phyloP scores from a whole-genome alignment of 2,113 vertebrate species.

The Hydrolagus affinis region DNA sequence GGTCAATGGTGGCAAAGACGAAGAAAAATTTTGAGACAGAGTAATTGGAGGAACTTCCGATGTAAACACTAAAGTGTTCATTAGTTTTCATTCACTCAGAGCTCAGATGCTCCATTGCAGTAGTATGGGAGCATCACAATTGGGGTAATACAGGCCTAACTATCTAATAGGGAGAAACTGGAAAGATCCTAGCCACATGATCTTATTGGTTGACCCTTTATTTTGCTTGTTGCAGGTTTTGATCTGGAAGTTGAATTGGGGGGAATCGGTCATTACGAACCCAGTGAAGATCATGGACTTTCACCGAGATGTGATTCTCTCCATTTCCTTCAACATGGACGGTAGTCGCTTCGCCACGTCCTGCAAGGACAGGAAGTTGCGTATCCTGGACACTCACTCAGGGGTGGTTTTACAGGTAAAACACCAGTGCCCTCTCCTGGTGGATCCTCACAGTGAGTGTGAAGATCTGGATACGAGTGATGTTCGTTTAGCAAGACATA shows the following conservation, averaged over 20 bases:
- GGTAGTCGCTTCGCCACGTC: constrained; percentile 78
- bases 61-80: too few species aligned
- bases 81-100: too few species aligned
- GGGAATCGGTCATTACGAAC: constrained; percentile 57
- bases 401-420: constrained; percentile 64
- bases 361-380: constrained; percentile 78
- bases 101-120: too few species aligned
- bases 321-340: constrained; percentile 83
- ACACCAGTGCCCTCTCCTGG: not conserved
- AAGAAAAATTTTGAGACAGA: too few species aligned
- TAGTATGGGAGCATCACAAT: too few species aligned
- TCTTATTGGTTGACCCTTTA: not conserved
- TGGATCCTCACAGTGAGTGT: not conserved
- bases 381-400: constrained; percentile 67
- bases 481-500: too few species aligned
- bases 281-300: constrained; percentile 65
- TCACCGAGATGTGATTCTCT: constrained; percentile 77
- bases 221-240: constrained; percentile 60
- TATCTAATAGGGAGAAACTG: too few species aligned
- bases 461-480: not conserved
- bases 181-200: too few species aligned
- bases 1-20: too few species aligned
- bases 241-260: constrained; percentile 80
- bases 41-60: too few species aligned
- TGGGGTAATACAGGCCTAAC: too few species aligned